Conservation (phyloP, 2,113 vertebrate genomes). For the Dipodomys merriami region DNA sequence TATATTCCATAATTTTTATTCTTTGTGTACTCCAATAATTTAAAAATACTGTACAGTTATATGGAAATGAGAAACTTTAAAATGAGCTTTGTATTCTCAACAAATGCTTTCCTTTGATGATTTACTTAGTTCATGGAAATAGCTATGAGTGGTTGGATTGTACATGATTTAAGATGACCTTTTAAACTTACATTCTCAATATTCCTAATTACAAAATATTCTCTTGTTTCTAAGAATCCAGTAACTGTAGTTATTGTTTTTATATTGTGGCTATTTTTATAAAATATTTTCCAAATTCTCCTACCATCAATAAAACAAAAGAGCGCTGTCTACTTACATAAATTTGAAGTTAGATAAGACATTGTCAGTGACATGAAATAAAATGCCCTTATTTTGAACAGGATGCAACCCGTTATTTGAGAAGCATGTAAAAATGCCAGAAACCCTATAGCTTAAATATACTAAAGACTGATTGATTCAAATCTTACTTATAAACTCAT, state of each 20-base stretch:
- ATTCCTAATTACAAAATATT: slow-evolving; percentile 69
- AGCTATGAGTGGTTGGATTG: background rate
- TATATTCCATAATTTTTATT: slow-evolving; percentile 16
- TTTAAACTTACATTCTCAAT: slow-evolving; percentile 68
- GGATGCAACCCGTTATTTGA: slow-evolving; percentile 32
- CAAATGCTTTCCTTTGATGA: background rate
- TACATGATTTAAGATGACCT: slow-evolving; percentile 58
- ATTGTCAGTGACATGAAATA: slow-evolving; percentile 58
- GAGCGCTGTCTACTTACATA: slow-evolving; percentile 39
- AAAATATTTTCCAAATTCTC: slow-evolving; percentile 75
- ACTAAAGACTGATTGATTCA: background rate
- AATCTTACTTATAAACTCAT: background rate
- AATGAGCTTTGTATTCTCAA: background rate
- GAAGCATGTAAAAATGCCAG: background rate
- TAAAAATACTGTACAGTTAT: background rate
- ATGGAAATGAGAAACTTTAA: background rate
- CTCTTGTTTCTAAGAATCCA: slow-evolving; percentile 67
- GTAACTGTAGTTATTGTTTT: slow-evolving; percentile 45
- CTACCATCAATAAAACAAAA: slow-evolving; percentile 62
- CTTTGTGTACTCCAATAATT: background rate
- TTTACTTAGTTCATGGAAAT: slow-evolving; percentile 20
- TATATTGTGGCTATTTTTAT: slow-evolving; percentile 60
- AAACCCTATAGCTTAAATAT: background rate
- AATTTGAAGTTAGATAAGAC: slow-evolving; percentile 47
- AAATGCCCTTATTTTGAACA: slow-evolving; percentile 52